A percentile compares a stretch with the other conserved stretches of the same genome.
Conservation (phyloP, 2,797 vertebrate genomes). For the Trachops cirrhosus region DNA sequence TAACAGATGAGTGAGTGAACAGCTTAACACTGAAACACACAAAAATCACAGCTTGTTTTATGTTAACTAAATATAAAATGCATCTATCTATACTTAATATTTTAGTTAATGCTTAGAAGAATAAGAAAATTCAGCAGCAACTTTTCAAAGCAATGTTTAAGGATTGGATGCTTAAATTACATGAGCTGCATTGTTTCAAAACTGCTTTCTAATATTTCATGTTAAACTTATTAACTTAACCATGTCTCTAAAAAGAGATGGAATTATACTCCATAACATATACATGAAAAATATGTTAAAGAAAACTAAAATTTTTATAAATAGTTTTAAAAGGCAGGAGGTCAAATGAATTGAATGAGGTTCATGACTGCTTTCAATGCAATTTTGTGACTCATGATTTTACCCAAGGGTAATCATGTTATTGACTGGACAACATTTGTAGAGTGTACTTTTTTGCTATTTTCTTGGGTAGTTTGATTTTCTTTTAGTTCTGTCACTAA, state of each 20-base stretch:
- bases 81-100: neutral
- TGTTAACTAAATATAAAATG: neutral
- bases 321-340: neutral
- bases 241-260: neutral
- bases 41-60: neutral
- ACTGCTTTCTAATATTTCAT: neutral
- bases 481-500: slow-evolving; percentile 47
- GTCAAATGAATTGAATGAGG: neutral
- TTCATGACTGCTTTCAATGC: neutral
- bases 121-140: neutral
- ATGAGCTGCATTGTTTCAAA: neutral
- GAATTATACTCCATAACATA: neutral
- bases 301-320: neutral
- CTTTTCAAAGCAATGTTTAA: neutral
- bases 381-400: slow-evolving; percentile 2
- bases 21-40: neutral
- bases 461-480: slow-evolving; percentile 64
- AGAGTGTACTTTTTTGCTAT: slow-evolving; percentile 41
- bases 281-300: neutral
- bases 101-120: neutral
- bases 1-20: neutral
- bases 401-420: slow-evolving; percentile 23
- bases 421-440: slow-evolving; percentile 51
- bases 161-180: neutral
- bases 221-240: neutral